A percentile compares a stretch with the other conserved stretches of the same genome.
Evolutionary conservation across 2,113 vertebrate species (phyloP).

Genomic region (Tragulus kanchil): DNA sequence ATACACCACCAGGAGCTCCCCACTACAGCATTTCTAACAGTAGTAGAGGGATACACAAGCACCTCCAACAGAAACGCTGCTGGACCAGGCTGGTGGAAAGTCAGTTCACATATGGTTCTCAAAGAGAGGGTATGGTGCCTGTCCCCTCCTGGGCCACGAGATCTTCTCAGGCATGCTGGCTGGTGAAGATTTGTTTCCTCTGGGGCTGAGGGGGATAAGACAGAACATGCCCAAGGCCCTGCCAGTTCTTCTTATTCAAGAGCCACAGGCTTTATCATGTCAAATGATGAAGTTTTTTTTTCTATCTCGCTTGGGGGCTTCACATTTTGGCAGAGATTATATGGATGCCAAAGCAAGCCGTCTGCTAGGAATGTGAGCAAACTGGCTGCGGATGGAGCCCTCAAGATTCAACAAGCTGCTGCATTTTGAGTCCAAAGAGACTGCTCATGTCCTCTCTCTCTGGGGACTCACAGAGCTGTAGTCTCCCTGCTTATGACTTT

Average conservation of each 20-base stretch:
- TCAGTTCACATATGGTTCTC: fast-evolving
- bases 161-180: background rate
- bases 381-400: constrained; percentile 59
- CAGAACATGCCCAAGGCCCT: background rate
- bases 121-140: background rate
- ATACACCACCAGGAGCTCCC: background rate
- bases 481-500: background rate
- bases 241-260: constrained; percentile 57
- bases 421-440: background rate
- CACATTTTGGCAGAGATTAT: constrained; percentile 66
- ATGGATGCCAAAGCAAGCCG: background rate
- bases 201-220: background rate
- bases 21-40: background rate
- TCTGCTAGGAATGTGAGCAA: constrained; percentile 69
- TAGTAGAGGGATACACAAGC: background rate
- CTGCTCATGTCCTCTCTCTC: background rate
- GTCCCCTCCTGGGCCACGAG: background rate
- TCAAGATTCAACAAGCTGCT: constrained; percentile 69
- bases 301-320: constrained; percentile 69
- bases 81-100: background rate
- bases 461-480: background rate
- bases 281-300: constrained; percentile 69
- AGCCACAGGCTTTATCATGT: constrained; percentile 68
- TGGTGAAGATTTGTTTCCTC: background rate
- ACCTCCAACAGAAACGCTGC: background rate